These are phyloP conservation scores for Netelia inedita DNA, from an alignment of 2,888 invertebrate genomes.

Conservation along the genomic window DNA sequence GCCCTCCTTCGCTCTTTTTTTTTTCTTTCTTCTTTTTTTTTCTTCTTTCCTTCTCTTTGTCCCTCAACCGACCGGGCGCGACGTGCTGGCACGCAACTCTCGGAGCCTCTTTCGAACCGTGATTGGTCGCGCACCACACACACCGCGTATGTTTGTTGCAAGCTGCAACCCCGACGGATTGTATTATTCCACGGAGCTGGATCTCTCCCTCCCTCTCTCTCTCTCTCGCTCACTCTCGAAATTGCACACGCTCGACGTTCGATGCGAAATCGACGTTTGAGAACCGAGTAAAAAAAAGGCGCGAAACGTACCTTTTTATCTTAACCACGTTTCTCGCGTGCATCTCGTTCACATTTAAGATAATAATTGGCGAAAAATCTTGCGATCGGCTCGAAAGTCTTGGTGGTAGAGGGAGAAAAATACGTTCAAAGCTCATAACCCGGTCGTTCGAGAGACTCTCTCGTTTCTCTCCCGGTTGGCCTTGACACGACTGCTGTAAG, in stretches of 20 bases:
- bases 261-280: constrained; percentile 50
- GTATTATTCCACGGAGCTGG: constrained; percentile 67
- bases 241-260: constrained; percentile 1
- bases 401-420: background rate
- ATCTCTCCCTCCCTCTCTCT: constrained; percentile 50
- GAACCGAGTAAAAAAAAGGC: constrained; percentile 27
- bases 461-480: constrained; percentile 78
- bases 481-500: constrained; percentile 81
- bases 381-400: background rate
- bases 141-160: constrained; percentile 61
- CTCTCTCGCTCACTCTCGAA: constrained; percentile 58
- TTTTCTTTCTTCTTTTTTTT: constrained; percentile 53
- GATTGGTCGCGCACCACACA: constrained; percentile 76
- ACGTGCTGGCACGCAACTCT: constrained; percentile 81
- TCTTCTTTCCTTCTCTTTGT: constrained; percentile 70
- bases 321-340: background rate
- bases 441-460: constrained; percentile 59
- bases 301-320: background rate
- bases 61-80: constrained; percentile 77
- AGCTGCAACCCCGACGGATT: constrained; percentile 57
- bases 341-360: background rate
- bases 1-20: constrained; percentile 52
- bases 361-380: background rate
- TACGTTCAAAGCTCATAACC: constrained; percentile 55
- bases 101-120: constrained; percentile 77